Percentiles rank a stretch among this genome's conserved stretches.
Conservation (phyloP, 2,797 vertebrate genomes). For the Acrossocheilus fasciatus region DNA sequence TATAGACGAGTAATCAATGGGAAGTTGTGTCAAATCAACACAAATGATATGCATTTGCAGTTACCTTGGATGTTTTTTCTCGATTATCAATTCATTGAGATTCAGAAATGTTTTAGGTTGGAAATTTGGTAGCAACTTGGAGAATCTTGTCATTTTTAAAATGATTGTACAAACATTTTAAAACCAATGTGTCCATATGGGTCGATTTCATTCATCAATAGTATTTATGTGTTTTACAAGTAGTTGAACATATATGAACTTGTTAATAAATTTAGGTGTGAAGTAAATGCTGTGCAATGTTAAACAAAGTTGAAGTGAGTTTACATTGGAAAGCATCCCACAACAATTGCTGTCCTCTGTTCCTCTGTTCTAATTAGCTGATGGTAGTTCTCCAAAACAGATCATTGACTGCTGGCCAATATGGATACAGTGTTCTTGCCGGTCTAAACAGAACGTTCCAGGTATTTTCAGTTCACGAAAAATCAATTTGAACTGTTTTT, state of each 20-base stretch:
- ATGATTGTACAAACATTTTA: not conserved
- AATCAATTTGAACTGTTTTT: not conserved
- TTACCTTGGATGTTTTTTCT: not conserved
- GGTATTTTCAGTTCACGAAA: conserved; percentile 22
- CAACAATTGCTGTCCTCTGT: conserved; percentile 1
- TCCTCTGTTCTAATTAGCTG: conserved; percentile 12
- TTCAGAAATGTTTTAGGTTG: not conserved
- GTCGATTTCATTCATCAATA: not conserved
- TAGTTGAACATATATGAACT: not conserved
- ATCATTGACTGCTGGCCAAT: not conserved
- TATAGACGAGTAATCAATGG: not conserved
- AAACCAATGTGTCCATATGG: not conserved
- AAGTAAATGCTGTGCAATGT: not conserved
- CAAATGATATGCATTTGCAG: not conserved
- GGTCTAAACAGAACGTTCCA: not conserved
- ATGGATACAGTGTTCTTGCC: not conserved
- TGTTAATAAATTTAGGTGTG: not conserved
- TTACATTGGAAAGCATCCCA: not conserved
- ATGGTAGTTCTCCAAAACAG: conserved; percentile 1
- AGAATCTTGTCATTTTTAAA: not conserved
- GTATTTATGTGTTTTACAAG: not conserved
- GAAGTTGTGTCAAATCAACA: conserved; percentile 30
- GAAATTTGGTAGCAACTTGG: not conserved
- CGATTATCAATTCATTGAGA: not conserved
- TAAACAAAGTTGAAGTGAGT: not conserved